Evolutionary conservation across 2,797 vertebrate species (phyloP), one percentile per base, ranked within the genome.

Genomic region (Etheostoma perlongum): DNA sequence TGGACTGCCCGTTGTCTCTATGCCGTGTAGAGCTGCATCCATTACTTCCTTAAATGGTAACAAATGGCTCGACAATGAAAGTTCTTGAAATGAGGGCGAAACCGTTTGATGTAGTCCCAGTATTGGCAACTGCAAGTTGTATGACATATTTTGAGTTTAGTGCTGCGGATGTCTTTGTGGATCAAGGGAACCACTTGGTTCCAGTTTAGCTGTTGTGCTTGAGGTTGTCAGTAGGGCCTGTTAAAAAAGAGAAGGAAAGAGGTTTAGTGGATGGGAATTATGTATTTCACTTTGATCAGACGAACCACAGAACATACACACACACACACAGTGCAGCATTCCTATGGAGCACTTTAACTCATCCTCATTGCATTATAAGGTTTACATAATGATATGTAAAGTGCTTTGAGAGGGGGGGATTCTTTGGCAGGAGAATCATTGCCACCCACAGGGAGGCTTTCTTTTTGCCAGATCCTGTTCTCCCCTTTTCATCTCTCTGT

Each of bases 351-450:
- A 82, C 88, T 91, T 83, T 71, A 84, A 89, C 87, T 88, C 87
- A 89, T 93, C 90, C 91, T 88, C 81, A 5, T 82, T 79, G 86
- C 85, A 78, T 78, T 89, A 87, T 89, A 88, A 91, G 79, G 91
- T 91, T 93, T 91, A 92, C 81, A 91, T 91, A 87, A 92, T 92
- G 83, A 87, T 87, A 89, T 90, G 87, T 88, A 92, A 93, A 92
- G 89, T 90, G 90, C 83, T 89, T 77, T 82, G 81, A 83, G 79
- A 81, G 65, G 82, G 68, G 78, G 78, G 61, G 77, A 89, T 90
- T 92, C 76, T 90, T 83, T 92, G 89, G 88, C 90, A 92, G 87
- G 64, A 79, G 54, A 84, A 82, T 84, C 72, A 79, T 63, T 87
- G 89, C 91, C 91, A 90, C 92, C 89, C 89, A 92, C 83, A 54